Base-by-base conservation (phyloP, 1,140 invertebrate genomes). In the Formica selysi region DNA sequence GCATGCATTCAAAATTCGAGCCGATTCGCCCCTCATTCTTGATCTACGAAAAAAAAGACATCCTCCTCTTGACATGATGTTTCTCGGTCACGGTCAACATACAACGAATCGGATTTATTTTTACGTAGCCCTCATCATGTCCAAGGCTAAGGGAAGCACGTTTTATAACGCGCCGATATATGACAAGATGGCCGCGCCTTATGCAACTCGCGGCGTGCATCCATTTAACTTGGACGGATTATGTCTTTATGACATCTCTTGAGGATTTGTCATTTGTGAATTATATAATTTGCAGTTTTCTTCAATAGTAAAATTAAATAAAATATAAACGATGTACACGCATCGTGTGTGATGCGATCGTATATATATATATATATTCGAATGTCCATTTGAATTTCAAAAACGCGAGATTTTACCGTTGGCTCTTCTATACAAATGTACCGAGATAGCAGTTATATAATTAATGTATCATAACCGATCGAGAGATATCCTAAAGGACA, bases 181-280 rank as follows among this genome's bases (percentile, higher is more conserved):
- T 80, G 29, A 93, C 91, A 94, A 94, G 89, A 95, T 95, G 93
- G 94, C 92, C 59, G 91, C 89, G 86, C 11, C 86, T 94, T 94
- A 93, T 91, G 92, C 92, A 93, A 94, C 71, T 32, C 59, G 11
- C 7, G 22, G 36, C 48, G 0, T 71, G 26, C 0, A 16, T n/a
- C 6, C 19, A 7, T 61, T 81, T 22, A 61, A 81, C 44, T 32
- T 26, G 13, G 1, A 13, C 13, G 29, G 13, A 26, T 79, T 16
- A n/a, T 61, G 57, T 44, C 51, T 13, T 54, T 1, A 10, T 11
- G 0, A n/a, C 8, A 6, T 19, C 22, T 3, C n/a, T 22, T 13
- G 22, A 44, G 5, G 5, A 26, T 44, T 67, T 2, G n/a, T 41
- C 5, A 8, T 6, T 32, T 0, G 13, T 29, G n/a, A 54, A 29